Percentiles rank a stretch among this genome's conserved stretches.
Evolutionary conservation across 2,888 invertebrate species (phyloP).

Genomic region (Macrosoma leucophasiata): DNA sequence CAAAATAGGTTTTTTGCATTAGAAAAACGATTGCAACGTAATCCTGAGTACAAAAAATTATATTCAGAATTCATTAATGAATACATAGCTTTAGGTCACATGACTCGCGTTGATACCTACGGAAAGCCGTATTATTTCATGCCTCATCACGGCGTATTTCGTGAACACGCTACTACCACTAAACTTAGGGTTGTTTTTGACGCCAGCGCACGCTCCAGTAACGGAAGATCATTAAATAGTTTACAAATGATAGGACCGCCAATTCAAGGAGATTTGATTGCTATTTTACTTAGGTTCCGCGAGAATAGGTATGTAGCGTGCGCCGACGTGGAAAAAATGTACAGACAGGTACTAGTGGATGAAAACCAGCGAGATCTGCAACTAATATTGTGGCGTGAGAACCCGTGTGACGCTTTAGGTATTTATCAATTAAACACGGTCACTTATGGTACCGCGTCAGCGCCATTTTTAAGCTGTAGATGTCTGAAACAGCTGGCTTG

Average conservation of each 20-base stretch:
- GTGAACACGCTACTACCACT: slow-evolving; percentile 18
- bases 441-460: slow-evolving; percentile 7
- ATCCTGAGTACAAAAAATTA: slow-evolving; percentile 4
- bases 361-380: slow-evolving; percentile 12
- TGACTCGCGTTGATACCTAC: slow-evolving; percentile 2
- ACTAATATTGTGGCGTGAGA: slow-evolving; percentile 15
- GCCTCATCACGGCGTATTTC: slow-evolving; percentile 20
- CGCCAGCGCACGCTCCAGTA: slow-evolving; percentile 11
- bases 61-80: slow-evolving; percentile 5
- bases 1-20: slow-evolving; percentile 6
- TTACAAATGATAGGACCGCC: slow-evolving; percentile 14
- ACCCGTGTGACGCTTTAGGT: slow-evolving; percentile 7
- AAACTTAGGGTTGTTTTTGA: slow-evolving; percentile 22
- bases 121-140: slow-evolving; percentile 12
- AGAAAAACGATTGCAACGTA: slow-evolving; percentile 12
- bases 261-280: slow-evolving; percentile 11
- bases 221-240: slow-evolving; percentile 14
- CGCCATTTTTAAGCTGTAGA: no score
- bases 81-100: slow-evolving; percentile 2
- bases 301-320: slow-evolving; percentile 11
- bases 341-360: slow-evolving; percentile 11
- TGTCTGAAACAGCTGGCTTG: no score
- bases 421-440: slow-evolving; percentile 8
- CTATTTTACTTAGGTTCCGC: slow-evolving; percentile 13
- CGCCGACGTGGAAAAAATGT: slow-evolving; percentile 17